Evolutionary conservation across 2,888 invertebrate species (phyloP).

Genomic region (Schrankia costaestrigalis): DNA sequence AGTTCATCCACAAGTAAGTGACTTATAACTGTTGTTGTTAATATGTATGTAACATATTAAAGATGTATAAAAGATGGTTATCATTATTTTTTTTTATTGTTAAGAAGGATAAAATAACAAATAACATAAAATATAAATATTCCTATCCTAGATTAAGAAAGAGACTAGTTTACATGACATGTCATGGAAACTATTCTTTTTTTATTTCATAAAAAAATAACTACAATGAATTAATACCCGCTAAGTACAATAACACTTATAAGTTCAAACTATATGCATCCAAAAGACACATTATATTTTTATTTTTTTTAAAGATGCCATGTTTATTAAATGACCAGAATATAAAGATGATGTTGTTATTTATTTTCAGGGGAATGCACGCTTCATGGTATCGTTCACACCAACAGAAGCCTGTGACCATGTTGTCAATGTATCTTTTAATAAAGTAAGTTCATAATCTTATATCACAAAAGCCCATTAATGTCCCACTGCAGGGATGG

Average conservation of each 20-base stretch:
- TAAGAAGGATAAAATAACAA: neutral
- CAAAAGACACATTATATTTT: no score
- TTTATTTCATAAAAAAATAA: no score
- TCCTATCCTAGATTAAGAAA: no score
- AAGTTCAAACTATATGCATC: no score
- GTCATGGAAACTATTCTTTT: no score
- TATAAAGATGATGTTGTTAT: neutral
- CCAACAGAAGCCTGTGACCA: slow-evolving; percentile 97
- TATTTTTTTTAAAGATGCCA: no score
- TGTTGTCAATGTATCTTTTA: slow-evolving; percentile 98
- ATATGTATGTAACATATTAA: neutral
- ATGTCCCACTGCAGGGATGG: neutral
- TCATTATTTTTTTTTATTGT: no score
- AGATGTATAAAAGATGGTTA: neutral
- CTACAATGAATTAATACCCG: no score
- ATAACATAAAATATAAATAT: no score
- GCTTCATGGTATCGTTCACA: slow-evolving; percentile 97
- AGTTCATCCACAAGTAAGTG: slow-evolving; percentile 93
- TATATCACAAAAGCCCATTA: neutral
- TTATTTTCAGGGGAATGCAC: slow-evolving; percentile 74
- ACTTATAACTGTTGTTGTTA: neutral
- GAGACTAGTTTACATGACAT: no score
- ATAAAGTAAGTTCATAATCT: slow-evolving; percentile 85
- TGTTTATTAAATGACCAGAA: no score
- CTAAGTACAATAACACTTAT: no score